A percentile compares a stretch with the other conserved stretches of the same genome.
Evolutionary conservation across 2,888 invertebrate species (phyloP).

Genomic region (Agonopterix heracliana): DNA sequence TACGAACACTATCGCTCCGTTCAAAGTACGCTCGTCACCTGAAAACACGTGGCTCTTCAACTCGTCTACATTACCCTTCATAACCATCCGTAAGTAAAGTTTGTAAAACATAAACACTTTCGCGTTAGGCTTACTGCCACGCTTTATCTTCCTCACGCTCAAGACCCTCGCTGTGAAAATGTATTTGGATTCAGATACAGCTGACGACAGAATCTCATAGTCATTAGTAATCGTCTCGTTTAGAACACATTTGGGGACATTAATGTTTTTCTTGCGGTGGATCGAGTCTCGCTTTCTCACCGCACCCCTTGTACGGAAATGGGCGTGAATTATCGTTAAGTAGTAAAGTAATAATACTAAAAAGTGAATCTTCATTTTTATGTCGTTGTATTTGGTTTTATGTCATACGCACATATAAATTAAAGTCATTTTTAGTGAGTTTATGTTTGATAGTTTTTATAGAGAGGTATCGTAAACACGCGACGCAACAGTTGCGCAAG

Average conservation of each 20-base stretch:
- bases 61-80: conserved; percentile 63
- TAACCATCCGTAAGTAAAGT: conserved; percentile 59
- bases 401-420: conserved; percentile 34
- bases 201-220: conserved; percentile 72
- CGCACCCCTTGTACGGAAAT: conserved; percentile 52
- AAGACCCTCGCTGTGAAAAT: conserved; percentile 69
- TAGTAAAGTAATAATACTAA: conserved; percentile 56
- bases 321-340: conserved; percentile 51
- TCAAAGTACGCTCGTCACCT: conserved; percentile 58
- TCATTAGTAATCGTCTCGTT: conserved; percentile 75
- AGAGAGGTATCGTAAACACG: conserved; percentile 46
- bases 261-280: conserved; percentile 64
- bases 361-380: conserved; percentile 61
- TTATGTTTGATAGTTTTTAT: conserved; percentile 45
- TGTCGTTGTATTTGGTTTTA: conserved; percentile 28
- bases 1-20: conserved; percentile 65
- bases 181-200: conserved; percentile 72
- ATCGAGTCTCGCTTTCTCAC: conserved; percentile 59
- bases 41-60: conserved; percentile 57
- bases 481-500: conserved; percentile 58
- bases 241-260: conserved; percentile 66
- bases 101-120: conserved; percentile 68
- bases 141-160: conserved; percentile 68
- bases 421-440: conserved; percentile 46
- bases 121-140: conserved; percentile 46